A percentile compares a stretch with the other conserved stretches of the same genome.
Evolutionary conservation across 2,113 vertebrate genomes (phyloP).

Genomic region (Melanerpes formicivorus): DNA sequence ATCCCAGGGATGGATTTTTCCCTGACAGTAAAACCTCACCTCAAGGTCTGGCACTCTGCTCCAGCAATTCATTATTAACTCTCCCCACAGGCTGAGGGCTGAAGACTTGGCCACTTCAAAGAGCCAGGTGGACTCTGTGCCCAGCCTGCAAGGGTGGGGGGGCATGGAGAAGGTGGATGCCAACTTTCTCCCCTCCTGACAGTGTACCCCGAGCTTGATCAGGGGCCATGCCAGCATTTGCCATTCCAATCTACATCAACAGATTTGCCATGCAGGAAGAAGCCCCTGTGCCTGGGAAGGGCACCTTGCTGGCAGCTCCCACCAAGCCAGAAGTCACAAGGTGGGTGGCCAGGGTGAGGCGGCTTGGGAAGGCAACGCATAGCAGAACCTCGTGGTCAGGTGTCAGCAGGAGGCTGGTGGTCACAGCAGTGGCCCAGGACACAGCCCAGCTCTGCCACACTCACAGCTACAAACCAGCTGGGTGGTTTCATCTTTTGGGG

Average conservation of each 20-base stretch:
- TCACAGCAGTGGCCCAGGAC: not conserved
- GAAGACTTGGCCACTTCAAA: not conserved
- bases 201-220: accelerated
- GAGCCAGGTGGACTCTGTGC: not conserved
- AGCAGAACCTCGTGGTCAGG: not conserved
- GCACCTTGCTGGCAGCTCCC: not conserved
- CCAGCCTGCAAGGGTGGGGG: not conserved
- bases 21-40: not conserved
- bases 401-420: not conserved
- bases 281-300: not conserved
- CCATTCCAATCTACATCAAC: not conserved
- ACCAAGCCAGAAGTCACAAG: not conserved
- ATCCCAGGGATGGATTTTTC: not conserved
- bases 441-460: not conserved
- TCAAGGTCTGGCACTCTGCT: not conserved
- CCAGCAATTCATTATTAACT: not conserved
- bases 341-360: accelerated
- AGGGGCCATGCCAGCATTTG: not conserved
- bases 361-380: not conserved
- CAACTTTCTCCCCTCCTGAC: accelerated
- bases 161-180: not conserved
- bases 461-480: not conserved
- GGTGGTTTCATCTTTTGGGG: not conserved
- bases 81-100: not conserved
- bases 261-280: not conserved